Evolutionary conservation across 2,797 vertebrate genomes (phyloP), one percentile per base, ranked within the genome.

Genomic region (Psittacula derbiana): DNA sequence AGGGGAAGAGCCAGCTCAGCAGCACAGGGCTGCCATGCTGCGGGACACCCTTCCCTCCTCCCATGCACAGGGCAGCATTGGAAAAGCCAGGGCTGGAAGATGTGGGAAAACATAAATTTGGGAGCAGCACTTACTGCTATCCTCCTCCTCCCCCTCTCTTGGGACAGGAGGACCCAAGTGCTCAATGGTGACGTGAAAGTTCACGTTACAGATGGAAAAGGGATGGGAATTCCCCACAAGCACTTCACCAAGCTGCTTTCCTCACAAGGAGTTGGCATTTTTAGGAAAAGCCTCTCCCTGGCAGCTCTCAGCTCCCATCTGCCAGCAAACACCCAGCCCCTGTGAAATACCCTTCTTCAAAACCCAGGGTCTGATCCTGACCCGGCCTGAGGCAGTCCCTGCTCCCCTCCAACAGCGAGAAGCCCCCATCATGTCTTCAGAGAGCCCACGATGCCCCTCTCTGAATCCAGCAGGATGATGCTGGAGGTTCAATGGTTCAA

Each of bases 51-150:
- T 43, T 47, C 33, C 36, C 50, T 60, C 31, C 46, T 31, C 33
- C 7, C 1, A 25, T 2, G 4, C 36, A 1, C 0, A 24, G 15
- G 61, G 47, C 30, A 19, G 50, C 73, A 6, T 0, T 0, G 0
- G 55, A 50, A 11, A 16, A 27, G 28, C 8, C 69, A 43, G 36
- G 0, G 15, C 41, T 6, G 3, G 38, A 44, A 60, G 24, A 47
- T 1, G 11, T 2, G 5, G 38, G 73, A 41, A 10, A 36, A n/a
- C 0, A 1, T 0, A 4, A 38, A 16, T 13, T 10, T 1, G 6
- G 65, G 36, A 16, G 0, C 52, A 40, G n/a, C 23, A 3, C 2
- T 5, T 4, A 8, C 9, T 18, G 27, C 12, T 36, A 0, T 4
- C 33, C 31, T 12, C 6, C 53, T n/a, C 8, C 44, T 3, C 2